Percentiles rank a stretch among this genome's conserved stretches.
phyloP scores from a whole-genome alignment of 2,113 vertebrate species.

The Chrysemys picta region DNA sequence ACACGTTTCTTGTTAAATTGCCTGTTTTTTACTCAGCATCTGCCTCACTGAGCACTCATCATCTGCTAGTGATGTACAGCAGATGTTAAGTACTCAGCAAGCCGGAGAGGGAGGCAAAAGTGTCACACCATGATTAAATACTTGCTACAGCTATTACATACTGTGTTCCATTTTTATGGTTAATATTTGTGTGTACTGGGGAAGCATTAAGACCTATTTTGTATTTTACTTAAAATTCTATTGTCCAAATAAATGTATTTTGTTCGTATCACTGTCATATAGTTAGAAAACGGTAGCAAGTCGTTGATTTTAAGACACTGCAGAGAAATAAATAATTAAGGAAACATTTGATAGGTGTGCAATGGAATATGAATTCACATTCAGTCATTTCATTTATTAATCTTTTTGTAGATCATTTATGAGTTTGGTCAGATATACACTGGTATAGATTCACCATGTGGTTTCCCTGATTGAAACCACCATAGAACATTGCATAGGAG shows the following conservation, averaged over 20 bases:
- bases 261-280: neutral
- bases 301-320: neutral
- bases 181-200: neutral
- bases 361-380: neutral
- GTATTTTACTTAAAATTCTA: neutral
- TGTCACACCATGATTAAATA: slow-evolving; percentile 64
- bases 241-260: neutral
- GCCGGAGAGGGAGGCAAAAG: slow-evolving; percentile 62
- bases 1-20: slow-evolving; percentile 58
- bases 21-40: slow-evolving; percentile 57
- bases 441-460: neutral
- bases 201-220: neutral
- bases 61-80: slow-evolving; percentile 67
- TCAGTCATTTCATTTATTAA: neutral
- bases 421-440: neutral
- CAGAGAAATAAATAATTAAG: neutral
- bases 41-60: slow-evolving; percentile 68
- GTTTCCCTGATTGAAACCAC: neutral
- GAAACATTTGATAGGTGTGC: neutral
- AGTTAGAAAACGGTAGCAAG: neutral
- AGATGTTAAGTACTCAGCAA: slow-evolving; percentile 72
- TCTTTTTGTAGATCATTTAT: neutral
- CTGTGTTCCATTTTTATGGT: slow-evolving; percentile 21
- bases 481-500: neutral
- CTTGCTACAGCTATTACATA: slow-evolving; percentile 20